Evolutionary conservation across 2,888 invertebrate genomes (phyloP).

Genomic region (Noctua comes): DNA sequence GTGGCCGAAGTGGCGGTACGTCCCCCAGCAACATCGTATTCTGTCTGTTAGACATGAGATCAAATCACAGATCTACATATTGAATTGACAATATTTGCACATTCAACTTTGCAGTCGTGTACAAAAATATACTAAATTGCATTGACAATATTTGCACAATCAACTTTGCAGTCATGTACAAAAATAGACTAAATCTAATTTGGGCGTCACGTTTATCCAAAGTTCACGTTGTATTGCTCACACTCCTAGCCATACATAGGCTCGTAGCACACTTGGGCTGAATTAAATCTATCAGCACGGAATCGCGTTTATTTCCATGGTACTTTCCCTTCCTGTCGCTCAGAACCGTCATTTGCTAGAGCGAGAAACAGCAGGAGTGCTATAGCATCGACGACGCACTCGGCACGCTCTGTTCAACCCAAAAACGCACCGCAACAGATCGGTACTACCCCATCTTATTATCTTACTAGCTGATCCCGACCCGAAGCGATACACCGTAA

Average conservation of each 20-base stretch:
- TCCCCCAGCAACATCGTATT: background rate
- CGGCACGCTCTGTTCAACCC: background rate
- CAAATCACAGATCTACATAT: background rate
- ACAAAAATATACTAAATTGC: conserved; percentile 37
- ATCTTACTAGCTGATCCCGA: background rate
- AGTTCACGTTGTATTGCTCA: background rate
- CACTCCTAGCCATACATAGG: background rate
- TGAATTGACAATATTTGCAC: conserved; percentile 37
- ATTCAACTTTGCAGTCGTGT: conserved; percentile 20
- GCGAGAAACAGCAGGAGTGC: background rate
- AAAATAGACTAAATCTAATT: conserved; percentile 50
- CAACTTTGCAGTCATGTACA: conserved; percentile 24
- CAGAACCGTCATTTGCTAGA: background rate
- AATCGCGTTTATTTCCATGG: background rate
- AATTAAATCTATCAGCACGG: background rate
- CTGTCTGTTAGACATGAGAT: background rate
- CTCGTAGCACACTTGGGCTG: background rate
- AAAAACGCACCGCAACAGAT: background rate
- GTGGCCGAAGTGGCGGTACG: background rate
- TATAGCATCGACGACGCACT: background rate
- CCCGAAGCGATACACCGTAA: too few species aligned
- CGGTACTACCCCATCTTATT: background rate
- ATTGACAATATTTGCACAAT: conserved; percentile 37
- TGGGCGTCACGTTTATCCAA: conserved; percentile 25
- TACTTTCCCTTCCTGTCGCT: background rate